phyloP scores from a whole-genome alignment of 2,797 vertebrate species.

The Trichosurus vulpecula region DNA sequence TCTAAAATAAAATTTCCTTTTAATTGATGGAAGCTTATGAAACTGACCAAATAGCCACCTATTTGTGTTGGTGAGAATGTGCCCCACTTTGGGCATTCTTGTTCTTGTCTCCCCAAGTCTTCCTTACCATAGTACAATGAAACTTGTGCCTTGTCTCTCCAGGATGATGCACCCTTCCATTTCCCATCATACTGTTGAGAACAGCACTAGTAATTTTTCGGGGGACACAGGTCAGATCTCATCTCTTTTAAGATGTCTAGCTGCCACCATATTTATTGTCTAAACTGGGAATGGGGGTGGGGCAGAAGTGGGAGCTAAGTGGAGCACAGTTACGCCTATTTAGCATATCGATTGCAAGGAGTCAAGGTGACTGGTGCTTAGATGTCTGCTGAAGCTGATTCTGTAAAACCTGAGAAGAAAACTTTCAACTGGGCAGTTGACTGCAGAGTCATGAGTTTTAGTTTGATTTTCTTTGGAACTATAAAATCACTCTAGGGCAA shows the following conservation, averaged over 20 bases:
- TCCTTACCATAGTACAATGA: background rate
- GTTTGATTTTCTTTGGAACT: constrained; percentile 27
- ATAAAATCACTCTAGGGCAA: background rate
- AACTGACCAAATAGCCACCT: background rate
- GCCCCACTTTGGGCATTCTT: constrained; percentile 34
- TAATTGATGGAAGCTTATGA: background rate
- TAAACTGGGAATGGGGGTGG: constrained; percentile 31
- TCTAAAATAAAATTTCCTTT: constrained; percentile 58
- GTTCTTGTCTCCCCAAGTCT: background rate
- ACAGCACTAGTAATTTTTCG: background rate
- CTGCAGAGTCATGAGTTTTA: constrained; percentile 23
- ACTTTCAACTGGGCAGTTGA: background rate
- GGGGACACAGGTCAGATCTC: constrained; percentile 40
- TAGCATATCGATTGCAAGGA: constrained; percentile 16
- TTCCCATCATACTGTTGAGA: background rate
- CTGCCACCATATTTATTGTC: constrained; percentile 11
- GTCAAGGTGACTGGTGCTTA: background rate
- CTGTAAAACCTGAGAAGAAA: constrained; percentile 41
- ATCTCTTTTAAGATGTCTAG: background rate
- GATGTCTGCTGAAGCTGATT: constrained; percentile 1
- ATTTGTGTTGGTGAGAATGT: constrained; percentile 41
- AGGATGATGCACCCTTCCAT: background rate
- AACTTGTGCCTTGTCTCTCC: constrained; percentile 1
- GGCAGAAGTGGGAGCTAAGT: constrained; percentile 13
- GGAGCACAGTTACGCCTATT: constrained; percentile 21